Conservation (phyloP, 2,797 vertebrate genomes). For the Hypotaenidia okinawae region DNA sequence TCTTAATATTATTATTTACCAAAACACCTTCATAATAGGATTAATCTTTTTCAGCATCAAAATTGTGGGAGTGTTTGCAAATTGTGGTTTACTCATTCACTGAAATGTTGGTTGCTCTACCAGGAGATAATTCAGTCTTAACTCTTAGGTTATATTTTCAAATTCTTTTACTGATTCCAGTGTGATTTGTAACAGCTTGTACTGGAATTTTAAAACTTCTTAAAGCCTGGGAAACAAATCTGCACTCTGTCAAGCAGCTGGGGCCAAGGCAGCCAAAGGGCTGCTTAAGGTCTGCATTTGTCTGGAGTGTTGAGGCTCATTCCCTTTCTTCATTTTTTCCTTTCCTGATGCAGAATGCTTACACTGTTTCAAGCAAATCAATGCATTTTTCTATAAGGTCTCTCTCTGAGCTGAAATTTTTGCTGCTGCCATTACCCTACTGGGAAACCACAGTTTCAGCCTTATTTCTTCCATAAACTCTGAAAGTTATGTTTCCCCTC, state of each 20-base stretch:
- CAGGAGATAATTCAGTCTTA: neutral
- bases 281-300: neutral
- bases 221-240: neutral
- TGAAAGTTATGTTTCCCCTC: neutral
- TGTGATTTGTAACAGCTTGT: neutral
- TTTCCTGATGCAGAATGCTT: neutral
- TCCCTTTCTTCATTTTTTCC: neutral
- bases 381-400: neutral
- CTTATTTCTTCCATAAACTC: neutral
- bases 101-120: neutral
- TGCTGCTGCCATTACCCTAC: neutral
- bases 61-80: neutral
- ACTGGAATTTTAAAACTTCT: neutral
- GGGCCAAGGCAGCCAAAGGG: neutral
- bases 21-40: neutral
- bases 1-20: neutral
- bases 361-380: neutral
- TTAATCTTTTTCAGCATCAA: neutral
- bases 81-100: neutral
- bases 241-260: neutral
- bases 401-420: neutral
- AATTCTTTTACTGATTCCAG: neutral
- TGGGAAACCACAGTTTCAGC: neutral
- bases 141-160: neutral
- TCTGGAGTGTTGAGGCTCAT: neutral